Evolutionary conservation across 2,113 vertebrate species (phyloP), one percentile per base, ranked within the genome.

Genomic region (Diadophis punctatus): DNA sequence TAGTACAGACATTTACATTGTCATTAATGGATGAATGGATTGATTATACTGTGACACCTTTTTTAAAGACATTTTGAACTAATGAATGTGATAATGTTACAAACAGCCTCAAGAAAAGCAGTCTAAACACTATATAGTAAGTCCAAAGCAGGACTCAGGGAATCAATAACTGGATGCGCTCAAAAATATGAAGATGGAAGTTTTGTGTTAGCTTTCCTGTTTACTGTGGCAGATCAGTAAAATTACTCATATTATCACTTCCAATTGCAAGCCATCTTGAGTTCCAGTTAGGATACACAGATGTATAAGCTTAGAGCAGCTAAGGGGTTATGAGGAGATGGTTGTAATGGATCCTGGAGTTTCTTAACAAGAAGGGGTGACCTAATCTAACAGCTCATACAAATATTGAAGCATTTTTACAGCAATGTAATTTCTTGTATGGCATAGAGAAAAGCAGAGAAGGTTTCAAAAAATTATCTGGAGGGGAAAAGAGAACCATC

Each of bases 201-300:
- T 1, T 74, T 87, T 46, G 1, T 91, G 93, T 93, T n/a, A 87
- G 74, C 22, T 91, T 93, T 86, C 55, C 10, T 93, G 0, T 93
- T 94, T 89, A 89, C 43, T 92, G 12, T 87, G 92, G 2, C 0
- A 93, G 89, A 52, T 68, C 48, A 95, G 20, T 94, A 68, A 93
- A 93, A 30, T 30, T 51, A 46, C 90, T 94, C 92, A 74, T 52
- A 22, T 60, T 89, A 68, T 84, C 0, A 43, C 60, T 84, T 92
- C 34, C 23, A 95, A 94, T 74, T 51, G 68, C 0, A 53, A 27
- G 23, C 22, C 68, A 90, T 85, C 84, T 55, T 58, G 39, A 3
- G 3, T 2, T 48, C 51, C 14, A 53, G 49, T 88, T 49, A 86
- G 91, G 85, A 43, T 43, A 18, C 4, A 16, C 43, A 25, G 8